phyloP scores from a whole-genome alignment of 2,113 vertebrate species.

The Mobula hypostoma region DNA sequence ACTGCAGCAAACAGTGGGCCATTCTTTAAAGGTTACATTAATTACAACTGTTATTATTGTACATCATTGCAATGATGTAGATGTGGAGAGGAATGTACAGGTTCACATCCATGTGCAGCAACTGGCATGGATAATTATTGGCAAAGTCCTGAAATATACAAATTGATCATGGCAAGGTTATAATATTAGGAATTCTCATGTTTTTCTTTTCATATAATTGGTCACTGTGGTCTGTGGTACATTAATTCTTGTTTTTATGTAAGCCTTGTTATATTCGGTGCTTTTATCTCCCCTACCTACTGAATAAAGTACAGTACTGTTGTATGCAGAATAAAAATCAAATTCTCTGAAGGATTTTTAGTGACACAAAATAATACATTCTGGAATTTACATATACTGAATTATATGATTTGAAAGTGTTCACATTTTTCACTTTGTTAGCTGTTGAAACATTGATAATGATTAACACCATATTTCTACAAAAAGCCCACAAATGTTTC shows the following conservation, averaged over 20 bases:
- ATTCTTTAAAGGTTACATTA: neutral
- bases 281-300: neutral
- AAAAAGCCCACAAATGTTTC: neutral
- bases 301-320: neutral
- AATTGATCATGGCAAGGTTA: conserved; percentile 4
- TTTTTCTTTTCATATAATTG: neutral
- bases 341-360: neutral
- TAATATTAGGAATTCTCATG: neutral
- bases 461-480: neutral
- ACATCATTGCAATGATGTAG: neutral
- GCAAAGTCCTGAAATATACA: neutral
- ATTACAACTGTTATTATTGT: neutral
- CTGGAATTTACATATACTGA: neutral
- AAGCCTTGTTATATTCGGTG: neutral
- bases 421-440: neutral
- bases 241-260: neutral
- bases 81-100: neutral
- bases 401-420: neutral
- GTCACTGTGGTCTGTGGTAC: neutral
- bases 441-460: conserved; percentile 17
- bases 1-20: neutral
- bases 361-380: neutral
- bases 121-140: neutral
- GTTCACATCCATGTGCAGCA: neutral
- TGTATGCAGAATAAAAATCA: neutral